Evolutionary conservation across 2,888 invertebrate species (phyloP), one percentile per base, ranked within the genome.

Genomic region (Aphodius sticticus): DNA sequence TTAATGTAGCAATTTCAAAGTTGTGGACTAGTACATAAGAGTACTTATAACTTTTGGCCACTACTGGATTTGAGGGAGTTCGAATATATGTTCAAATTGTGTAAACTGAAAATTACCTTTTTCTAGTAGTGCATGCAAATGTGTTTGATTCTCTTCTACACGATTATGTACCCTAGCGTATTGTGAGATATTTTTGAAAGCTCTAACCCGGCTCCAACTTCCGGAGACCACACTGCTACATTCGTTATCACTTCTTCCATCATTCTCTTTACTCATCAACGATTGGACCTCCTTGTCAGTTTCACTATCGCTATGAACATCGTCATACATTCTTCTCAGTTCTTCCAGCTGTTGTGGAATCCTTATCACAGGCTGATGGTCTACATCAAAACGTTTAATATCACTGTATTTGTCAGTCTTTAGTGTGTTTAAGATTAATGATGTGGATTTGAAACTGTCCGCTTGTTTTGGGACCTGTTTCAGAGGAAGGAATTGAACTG

Each of bases 281-380:
- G 90, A 90, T 83, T 92, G 91, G 0, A 93, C 93, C 86, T 93
- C 93, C 84, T 92, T 92, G 84, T 93, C 93, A 5, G 92, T 92
- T 83, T 90, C 92, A 81, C 90, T 90, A 82, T 91, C 91, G 77
- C 91, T 91, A 78, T 90, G 89, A 37, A 86, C 88, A 70, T 88
- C 88, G 78, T 89, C 89, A 83, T 90, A 90, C 16, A 90, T 84
- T 82, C 87, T 88, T 83, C 87, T 88, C 81, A 90, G 84, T 12
- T 87, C 90, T 83, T 89, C 89, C 81, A 89, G 82, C 82, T 89
- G 87, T 77, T 86, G 85, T 26, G 87, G 87, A 78, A 87, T 85
- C 16, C n/a, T 37, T 74, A 74, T n/a, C 76, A 84, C 83, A 81
- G 77, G 70, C 37, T 76, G 69, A 69, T 16, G 26, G 71, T 80